Conservation (phyloP, 2,888 invertebrate genomes). For the Amphipyra berbera region DNA sequence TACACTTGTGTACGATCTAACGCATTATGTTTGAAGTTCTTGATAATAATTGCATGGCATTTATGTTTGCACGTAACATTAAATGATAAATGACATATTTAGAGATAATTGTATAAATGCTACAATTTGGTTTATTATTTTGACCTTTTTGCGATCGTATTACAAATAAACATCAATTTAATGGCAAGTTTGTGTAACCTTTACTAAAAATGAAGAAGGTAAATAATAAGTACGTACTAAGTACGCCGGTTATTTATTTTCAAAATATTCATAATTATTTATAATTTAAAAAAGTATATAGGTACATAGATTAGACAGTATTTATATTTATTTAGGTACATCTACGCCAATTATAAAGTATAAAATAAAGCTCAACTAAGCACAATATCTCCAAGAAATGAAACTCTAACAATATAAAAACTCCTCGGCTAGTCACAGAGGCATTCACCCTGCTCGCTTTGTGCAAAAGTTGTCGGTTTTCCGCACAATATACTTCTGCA, state of each 20-base stretch:
- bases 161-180: conserved; percentile 16
- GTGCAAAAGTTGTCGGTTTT: conserved; percentile 40
- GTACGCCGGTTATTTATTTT: too few relatives aligned
- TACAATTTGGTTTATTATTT: conserved; percentile 37
- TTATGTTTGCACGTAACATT: conserved; percentile 19
- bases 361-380: neutral
- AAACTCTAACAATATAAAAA: neutral
- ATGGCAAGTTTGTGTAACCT: neutral
- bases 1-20: conserved; percentile 17
- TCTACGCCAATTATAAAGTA: too few relatives aligned
- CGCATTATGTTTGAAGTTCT: conserved; percentile 1
- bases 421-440: neutral
- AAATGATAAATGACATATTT: conserved; percentile 29
- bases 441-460: conserved; percentile 24
- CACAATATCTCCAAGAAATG: conserved; percentile 4
- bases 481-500: conserved; percentile 42
- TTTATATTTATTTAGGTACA: too few relatives aligned
- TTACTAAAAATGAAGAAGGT: too few relatives aligned
- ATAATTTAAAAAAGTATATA: too few relatives aligned
- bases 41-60: conserved; percentile 25
- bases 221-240: too few relatives aligned
- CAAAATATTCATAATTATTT: too few relatives aligned
- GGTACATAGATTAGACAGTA: too few relatives aligned
- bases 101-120: conserved; percentile 14
- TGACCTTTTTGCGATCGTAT: conserved; percentile 30